phyloP scores from a whole-genome alignment of 37 sponge, comb jelly and placozoan genomes.

The Cladorhizidae sp. region DNA sequence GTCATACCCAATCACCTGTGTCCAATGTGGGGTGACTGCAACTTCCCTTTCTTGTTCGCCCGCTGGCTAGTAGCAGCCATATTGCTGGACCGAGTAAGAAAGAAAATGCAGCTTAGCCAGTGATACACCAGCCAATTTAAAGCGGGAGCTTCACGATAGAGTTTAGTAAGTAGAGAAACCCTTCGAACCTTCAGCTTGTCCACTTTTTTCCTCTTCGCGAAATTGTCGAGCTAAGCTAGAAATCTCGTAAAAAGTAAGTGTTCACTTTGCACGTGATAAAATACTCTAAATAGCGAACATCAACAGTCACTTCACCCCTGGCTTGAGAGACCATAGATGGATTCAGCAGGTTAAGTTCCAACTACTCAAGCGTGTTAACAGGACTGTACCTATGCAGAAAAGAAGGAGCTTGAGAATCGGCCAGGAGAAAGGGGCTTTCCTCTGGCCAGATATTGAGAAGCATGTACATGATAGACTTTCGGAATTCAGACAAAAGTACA shows the following conservation, averaged over 20 bases:
- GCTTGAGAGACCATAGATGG: too few relatives aligned
- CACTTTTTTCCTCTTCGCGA: too few relatives aligned
- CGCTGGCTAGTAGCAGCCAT: slow-evolving; percentile 15
- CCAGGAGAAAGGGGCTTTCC: too few relatives aligned
- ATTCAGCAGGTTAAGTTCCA: neutral
- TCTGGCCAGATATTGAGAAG: neutral
- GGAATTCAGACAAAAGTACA: neutral
- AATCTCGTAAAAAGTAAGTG: neutral
- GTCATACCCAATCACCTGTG: slow-evolving; percentile 5
- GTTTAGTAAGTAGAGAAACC: too few relatives aligned
- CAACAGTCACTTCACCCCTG: too few relatives aligned
- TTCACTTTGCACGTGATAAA: neutral
- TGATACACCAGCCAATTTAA: too few relatives aligned
- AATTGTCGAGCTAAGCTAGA: neutral
- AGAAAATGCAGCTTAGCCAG: too few relatives aligned
- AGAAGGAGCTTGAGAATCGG: neutral
- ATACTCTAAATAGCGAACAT: too few relatives aligned
- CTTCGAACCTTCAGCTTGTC: too few relatives aligned
- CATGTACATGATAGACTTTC: neutral
- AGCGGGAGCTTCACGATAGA: too few relatives aligned
- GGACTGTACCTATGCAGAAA: neutral
- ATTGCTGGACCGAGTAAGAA: too few relatives aligned
- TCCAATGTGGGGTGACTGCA: neutral
- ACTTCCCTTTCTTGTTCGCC: neutral
- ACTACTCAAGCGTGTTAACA: neutral